Evolutionary conservation across 2,888 invertebrate genomes (phyloP), one percentile per base, ranked within the genome.

Genomic region (Pyrochroa serraticornis): DNA sequence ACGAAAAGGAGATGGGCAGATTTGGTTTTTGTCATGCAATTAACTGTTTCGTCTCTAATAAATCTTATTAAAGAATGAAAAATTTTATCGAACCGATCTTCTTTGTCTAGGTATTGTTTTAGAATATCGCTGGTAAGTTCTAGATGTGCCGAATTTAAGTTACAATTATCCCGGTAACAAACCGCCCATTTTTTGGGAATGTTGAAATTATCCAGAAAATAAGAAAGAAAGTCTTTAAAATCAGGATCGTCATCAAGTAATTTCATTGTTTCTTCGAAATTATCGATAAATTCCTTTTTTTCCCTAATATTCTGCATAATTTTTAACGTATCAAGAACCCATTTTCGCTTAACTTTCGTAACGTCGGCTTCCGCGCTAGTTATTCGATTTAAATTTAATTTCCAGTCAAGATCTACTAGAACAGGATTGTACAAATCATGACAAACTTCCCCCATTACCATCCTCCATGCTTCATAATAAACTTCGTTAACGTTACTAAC

Each of bases 21-120:
- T 12, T 12, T 14, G 8, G 42, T 39, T 38, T 39, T 39, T 7
- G 47, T n/a, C 34, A 54, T 35, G 7, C 41, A 45, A 32, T 55
- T 38, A 1, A 59, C 50, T 1, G 55, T 59, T 51, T 59, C 51
- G 30, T 59, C 51, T 13, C 59, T 14, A 2, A 59, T 36, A n/a
- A 50, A 59, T 12, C 59, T 35, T 0, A 55, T 47, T 9, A 59
- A 14, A 3, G 50, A 51, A 45, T 59, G 55, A 10, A 59, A 59
- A 36, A 59, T 42, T 9, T 46, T 47, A 43, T 59, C 59, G n/a
- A 59, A 59, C 2, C 59, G 45, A 7, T 9, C 36, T 32, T 45
- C 50, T 3, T 22, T 10, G 7, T 50, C 45, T 1, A 59, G 36
- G 30, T 59, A 54, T 14, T 49, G 42, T 7, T 31, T 31, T 9